Percentiles rank a stretch among this genome's conserved stretches.
Evolutionary conservation across 2,888 invertebrate genomes (phyloP).

Genomic region (Chouioia cunea): DNA sequence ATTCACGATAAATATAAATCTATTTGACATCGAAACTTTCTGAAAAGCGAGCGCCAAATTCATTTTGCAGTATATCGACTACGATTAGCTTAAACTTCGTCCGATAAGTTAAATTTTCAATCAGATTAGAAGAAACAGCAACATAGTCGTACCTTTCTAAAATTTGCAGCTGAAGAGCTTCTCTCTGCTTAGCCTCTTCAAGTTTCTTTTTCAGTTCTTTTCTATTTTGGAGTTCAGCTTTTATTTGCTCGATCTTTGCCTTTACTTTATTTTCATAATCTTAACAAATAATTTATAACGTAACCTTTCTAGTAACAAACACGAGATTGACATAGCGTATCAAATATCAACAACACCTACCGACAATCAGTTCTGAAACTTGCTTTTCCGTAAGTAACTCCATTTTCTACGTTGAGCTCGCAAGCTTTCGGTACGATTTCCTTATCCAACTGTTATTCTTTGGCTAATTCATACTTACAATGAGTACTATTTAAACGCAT

Average conservation of each 20-base stretch:
- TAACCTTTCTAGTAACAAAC: background rate
- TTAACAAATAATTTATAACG: constrained; percentile 10
- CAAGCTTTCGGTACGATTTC: no score
- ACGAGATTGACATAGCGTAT: background rate
- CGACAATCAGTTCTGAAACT: constrained; percentile 26
- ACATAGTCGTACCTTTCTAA: constrained; percentile 40
- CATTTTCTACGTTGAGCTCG: constrained; percentile 10
- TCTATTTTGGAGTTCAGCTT: constrained; percentile 34
- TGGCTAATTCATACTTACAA: no score
- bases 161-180: constrained; percentile 29
- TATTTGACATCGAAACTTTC: background rate
- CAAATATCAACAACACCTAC: constrained; percentile 15
- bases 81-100: no score
- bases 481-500: no score
- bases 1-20: constrained; percentile 1
- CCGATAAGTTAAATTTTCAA: no score
- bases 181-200: constrained; percentile 33
- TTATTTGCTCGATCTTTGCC: constrained; percentile 33
- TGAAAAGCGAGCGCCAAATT: no score
- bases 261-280: constrained; percentile 42
- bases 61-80: no score
- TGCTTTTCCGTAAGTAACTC: constrained; percentile 1
- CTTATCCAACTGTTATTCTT: no score
- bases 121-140: no score
- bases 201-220: constrained; percentile 38